Percentiles rank a stretch among this genome's conserved stretches.
phyloP scores from a whole-genome alignment of 2,113 vertebrate genomes.

The Jacana jacana region DNA sequence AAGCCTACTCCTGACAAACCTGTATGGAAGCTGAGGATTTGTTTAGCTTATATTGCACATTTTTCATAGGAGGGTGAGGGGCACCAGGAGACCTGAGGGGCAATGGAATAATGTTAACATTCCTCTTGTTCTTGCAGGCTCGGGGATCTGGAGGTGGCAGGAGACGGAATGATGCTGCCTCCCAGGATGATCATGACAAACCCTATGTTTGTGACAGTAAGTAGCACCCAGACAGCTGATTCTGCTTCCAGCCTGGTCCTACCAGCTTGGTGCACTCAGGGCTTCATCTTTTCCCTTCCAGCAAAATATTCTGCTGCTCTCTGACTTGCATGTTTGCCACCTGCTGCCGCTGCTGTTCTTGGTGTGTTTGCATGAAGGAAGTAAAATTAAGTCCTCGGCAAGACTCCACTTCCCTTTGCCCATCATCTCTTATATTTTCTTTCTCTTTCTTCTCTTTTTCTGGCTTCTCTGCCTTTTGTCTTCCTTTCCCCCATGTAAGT shows the following conservation, averaged over 20 bases:
- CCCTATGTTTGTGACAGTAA: constrained; percentile 99
- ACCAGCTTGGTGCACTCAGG: not conserved
- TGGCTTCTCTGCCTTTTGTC: constrained; percentile 31
- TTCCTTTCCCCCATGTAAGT: constrained; percentile 19
- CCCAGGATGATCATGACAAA: constrained; percentile 91
- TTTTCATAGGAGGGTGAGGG: constrained; percentile 33
- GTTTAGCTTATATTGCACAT: constrained; percentile 21
- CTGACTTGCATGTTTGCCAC: not conserved
- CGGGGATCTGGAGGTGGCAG: constrained; percentile 88
- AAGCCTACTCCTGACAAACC: not conserved
- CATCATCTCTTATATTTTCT: constrained; percentile 7
- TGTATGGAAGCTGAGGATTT: constrained; percentile 11
- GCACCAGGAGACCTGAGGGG: not conserved
- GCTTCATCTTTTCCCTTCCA: constrained; percentile 3
- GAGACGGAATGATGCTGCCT: constrained; percentile 85
- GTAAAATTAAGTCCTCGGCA: not conserved
- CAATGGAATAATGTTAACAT: not conserved
- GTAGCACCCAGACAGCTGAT: constrained; percentile 65
- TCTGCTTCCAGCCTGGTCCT: constrained; percentile 31
- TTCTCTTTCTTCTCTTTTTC: constrained; percentile 1
- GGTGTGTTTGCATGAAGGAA: constrained; percentile 25
- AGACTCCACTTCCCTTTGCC: constrained; percentile 12
- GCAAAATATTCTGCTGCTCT: not conserved
- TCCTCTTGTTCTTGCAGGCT: constrained; percentile 77
- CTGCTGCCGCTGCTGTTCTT: not conserved